Evolutionary conservation across 2,888 invertebrate species (phyloP), one percentile per base, ranked within the genome.

Genomic region (Mesorhabditis spiculigera): DNA sequence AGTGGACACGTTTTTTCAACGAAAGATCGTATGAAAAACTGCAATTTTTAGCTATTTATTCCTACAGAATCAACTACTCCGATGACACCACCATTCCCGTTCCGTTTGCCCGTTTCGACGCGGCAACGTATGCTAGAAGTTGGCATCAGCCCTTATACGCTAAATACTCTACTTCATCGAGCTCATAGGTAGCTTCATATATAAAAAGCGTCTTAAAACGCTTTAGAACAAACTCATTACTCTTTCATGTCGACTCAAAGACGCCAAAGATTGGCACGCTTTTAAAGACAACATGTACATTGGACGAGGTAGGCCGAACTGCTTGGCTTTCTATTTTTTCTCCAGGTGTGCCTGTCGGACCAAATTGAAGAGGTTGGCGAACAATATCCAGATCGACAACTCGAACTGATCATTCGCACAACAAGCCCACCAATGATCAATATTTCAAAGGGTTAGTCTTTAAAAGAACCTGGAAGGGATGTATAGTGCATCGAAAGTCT

Each of bases 221-320:
- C n/a, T 69, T 62, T 71, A 79, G 79, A 65, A 78, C 80, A 4
- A 80, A 80, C 63, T 78, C 80, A 5, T 61, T 80, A 6, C 72
- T 80, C n/a, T 80, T 80, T 74, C 80, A 80, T 68, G 72, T 80
- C 6, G 76, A 80, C 63, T 77, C 77, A 3, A 72, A 73, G 50
- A 80, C 80, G 58, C 80, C 78, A 0, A 77, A 76, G 41, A 69
- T 80, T 42, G 80, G 78, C n/a, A 70, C 45, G 43, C 71, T 78
- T 1, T 68, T 80, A 65, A 78, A 80, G 66, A 80, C 80, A 10
- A 73, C 77, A 1, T 80, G 80, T 63, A 72, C 75, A 4, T 10
- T 75, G 4, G 80, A 80, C 70, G 80, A 80, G 70, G 67, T 71
- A 5, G 66, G 68, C 45, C 63, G 10, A 6, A 28, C 8, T 16